These are phyloP conservation scores for Dryococelus australis DNA, from an alignment of 2,888 invertebrate genomes.

Conservation along the genomic window DNA sequence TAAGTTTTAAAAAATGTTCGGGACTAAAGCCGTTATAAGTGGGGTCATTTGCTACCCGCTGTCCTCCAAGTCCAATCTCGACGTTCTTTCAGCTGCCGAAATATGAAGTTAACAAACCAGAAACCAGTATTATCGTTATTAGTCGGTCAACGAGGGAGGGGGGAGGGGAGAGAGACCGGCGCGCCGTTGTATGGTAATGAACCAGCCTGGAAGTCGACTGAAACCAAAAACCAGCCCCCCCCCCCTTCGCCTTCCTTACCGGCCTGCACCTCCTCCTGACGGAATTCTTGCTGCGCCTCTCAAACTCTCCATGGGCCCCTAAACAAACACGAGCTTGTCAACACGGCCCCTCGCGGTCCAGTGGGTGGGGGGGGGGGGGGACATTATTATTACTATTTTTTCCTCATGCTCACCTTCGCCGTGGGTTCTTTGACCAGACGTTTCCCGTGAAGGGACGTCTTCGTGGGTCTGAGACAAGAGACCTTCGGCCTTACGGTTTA, in stretches of 20 bases:
- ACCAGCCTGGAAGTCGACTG: neutral
- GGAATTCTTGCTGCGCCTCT: neutral
- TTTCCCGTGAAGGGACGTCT: no score
- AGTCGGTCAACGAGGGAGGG: neutral
- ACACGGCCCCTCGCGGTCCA: neutral
- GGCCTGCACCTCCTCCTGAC: neutral
- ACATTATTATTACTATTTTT: neutral
- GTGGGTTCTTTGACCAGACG: no score
- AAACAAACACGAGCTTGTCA: neutral
- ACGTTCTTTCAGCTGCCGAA: no score
- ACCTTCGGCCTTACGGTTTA: neutral
- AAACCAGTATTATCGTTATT: no score
- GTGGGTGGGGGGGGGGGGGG: neutral
- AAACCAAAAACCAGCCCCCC: neutral
- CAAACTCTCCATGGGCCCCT: neutral
- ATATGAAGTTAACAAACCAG: no score
- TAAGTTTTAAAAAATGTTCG: no score
- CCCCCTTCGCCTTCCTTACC: neutral
- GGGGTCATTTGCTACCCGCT: no score
- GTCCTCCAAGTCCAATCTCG: no score
- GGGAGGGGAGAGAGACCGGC: no score
- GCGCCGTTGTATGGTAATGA: neutral
- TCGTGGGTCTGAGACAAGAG: no score
- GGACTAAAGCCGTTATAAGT: no score
- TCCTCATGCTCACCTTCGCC: neutral